Percentiles rank a stretch among this genome's conserved stretches.
These are phyloP conservation scores for Drosophila albomicans DNA, from an alignment of 1,140 invertebrate genomes.

Conservation along the genomic window DNA sequence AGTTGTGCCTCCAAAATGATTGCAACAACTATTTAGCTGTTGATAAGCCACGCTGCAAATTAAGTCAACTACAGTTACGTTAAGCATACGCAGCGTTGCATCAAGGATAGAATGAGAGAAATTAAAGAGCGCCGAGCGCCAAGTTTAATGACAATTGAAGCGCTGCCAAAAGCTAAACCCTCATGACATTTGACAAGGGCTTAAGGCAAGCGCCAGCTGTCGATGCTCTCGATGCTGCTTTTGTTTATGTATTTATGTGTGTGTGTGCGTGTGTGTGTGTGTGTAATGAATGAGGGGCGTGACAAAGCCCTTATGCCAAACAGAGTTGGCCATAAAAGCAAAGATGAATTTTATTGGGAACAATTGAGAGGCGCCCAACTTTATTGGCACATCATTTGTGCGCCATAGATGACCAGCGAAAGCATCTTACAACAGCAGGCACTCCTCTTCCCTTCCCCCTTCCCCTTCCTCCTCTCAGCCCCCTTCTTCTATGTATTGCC, in stretches of 20 bases:
- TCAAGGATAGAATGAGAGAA: background rate
- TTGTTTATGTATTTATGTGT: conserved; percentile 7
- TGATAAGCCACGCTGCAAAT: conserved; percentile 1
- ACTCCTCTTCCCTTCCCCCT: background rate
- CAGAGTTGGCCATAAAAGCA: conserved; percentile 65
- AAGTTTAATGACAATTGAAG: conserved; percentile 50
- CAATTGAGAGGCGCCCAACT: conserved; percentile 66
- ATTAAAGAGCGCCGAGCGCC: conserved; percentile 13
- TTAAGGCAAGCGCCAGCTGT: conserved; percentile 48
- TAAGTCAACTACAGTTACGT: conserved; percentile 2
- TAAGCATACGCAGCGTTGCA: conserved; percentile 36
- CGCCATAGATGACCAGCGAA: conserved; percentile 54
- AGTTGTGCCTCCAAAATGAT: conserved; percentile 14
- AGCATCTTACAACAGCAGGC: conserved; percentile 12
- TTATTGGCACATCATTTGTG: conserved; percentile 81
- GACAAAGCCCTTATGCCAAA: conserved; percentile 17
- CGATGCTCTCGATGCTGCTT: background rate
- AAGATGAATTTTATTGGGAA: conserved; percentile 80
- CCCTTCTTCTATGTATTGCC: background rate
- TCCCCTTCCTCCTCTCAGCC: too few relatives aligned
- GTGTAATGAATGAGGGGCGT: conserved; percentile 38
- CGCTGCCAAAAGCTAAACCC: conserved; percentile 51
- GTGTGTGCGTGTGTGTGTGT: background rate
- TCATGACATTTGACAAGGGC: conserved; percentile 79
- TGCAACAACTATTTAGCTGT: conserved; percentile 19